A percentile compares a stretch with the other conserved stretches of the same genome.
These are phyloP conservation scores for Tipula vernalis DNA, from an alignment of 2,888 invertebrate species.

Conservation along the genomic window DNA sequence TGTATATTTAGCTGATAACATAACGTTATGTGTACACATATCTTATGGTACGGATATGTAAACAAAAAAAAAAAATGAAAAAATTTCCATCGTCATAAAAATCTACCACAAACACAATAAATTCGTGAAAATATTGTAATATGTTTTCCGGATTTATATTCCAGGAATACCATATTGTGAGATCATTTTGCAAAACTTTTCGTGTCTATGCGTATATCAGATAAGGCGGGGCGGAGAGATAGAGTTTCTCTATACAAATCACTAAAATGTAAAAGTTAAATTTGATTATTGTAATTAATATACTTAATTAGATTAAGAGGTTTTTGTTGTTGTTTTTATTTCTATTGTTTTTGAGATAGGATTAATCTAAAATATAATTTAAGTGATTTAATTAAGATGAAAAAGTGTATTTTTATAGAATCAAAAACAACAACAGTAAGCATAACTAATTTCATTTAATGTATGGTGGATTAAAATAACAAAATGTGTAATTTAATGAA, in stretches of 20 bases:
- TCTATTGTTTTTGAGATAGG: neutral
- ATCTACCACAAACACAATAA: neutral
- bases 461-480: neutral
- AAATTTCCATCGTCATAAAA: neutral
- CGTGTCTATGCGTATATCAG: neutral
- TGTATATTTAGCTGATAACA: neutral
- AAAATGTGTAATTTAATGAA: neutral
- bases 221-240: neutral
- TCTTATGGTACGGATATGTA: neutral
- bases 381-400: slow-evolving; percentile 4
- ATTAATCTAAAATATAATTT: neutral
- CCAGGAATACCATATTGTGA: neutral
- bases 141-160: neutral
- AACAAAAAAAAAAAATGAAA: neutral
- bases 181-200: neutral
- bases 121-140: neutral
- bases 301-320: neutral
- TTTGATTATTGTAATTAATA: neutral
- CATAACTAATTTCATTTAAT: neutral
- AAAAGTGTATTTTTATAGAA: neutral
- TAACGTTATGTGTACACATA: neutral
- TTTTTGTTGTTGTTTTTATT: neutral
- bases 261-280: neutral
- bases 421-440: neutral
- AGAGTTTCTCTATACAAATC: neutral